Percentiles rank a stretch among this genome's conserved stretches.
phyloP scores from a whole-genome alignment of 2,888 invertebrate species.

The Caenorhabditis auriculariae region DNA sequence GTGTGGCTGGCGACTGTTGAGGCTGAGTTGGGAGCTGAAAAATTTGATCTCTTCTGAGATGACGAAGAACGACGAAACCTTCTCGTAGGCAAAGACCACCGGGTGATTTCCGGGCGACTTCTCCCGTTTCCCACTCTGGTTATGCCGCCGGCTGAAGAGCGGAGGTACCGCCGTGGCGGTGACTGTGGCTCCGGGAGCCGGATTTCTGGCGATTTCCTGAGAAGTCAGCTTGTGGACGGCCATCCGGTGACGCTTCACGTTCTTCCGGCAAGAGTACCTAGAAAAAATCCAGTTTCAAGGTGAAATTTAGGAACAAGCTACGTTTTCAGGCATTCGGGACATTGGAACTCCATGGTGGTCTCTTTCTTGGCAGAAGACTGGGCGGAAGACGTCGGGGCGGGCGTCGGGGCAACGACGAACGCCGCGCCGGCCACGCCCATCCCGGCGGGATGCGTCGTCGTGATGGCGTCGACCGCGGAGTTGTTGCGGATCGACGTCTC shows the following conservation, averaged over 20 bases:
- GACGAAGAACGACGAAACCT: too few relatives aligned
- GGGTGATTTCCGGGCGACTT: constrained; percentile 4
- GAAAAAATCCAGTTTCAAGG: constrained; percentile 2
- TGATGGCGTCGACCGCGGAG: not conserved
- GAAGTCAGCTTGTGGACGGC: constrained; percentile 51
- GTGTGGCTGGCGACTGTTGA: not conserved
- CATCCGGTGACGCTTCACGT: constrained; percentile 55
- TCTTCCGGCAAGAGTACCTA: constrained; percentile 55
- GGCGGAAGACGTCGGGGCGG: not conserved
- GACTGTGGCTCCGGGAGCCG: constrained; percentile 9
- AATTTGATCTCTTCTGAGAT: too few relatives aligned
- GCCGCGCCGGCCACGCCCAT: not conserved
- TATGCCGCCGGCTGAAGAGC: constrained; percentile 9
- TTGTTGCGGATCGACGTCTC: not conserved
- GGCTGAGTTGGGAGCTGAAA: not conserved
- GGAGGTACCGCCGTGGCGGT: not conserved
- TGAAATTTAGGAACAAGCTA: constrained; percentile 7
- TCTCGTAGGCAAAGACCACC: too few relatives aligned
- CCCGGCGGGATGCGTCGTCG: not conserved
- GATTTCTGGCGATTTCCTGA: constrained; percentile 34
- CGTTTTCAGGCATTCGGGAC: constrained; percentile 42
- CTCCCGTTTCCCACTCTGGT: constrained; percentile 3
- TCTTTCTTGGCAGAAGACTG: constrained; percentile 1
- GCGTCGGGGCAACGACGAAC: not conserved
- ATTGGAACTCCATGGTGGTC: constrained; percentile 23